These are phyloP conservation scores for Eucera pruinosa DNA, from an alignment of 2,888 invertebrate species.

Conservation along the genomic window DNA sequence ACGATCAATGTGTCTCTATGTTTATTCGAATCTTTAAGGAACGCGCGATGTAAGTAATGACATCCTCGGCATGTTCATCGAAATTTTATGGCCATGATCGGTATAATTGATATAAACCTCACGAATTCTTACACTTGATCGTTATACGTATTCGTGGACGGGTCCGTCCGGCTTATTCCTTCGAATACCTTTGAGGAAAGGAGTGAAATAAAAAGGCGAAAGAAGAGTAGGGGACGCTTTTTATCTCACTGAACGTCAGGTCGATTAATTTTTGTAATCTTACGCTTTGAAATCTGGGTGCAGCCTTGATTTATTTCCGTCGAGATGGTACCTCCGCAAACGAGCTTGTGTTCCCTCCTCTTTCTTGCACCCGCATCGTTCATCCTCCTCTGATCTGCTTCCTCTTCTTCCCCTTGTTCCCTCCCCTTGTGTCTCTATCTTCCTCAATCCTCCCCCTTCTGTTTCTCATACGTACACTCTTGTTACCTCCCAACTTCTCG, in stretches of 20 bases:
- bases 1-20: conserved; percentile 49
- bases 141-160: conserved; percentile 39
- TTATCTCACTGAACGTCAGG: conserved; percentile 69
- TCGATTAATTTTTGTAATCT: conserved; percentile 75
- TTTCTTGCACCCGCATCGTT: conserved; percentile 1
- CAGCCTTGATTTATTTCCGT: conserved; percentile 75
- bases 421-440: conserved; percentile 2
- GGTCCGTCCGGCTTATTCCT: conserved; percentile 12
- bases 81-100: conserved; percentile 70
- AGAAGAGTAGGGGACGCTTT: conserved; percentile 48
- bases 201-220: not conserved
- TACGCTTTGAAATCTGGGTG: conserved; percentile 73
- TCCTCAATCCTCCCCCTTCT: conserved; percentile 10
- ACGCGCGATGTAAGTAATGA: conserved; percentile 63
- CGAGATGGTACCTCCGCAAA: conserved; percentile 72
- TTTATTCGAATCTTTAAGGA: conserved; percentile 53
- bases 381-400: not conserved
- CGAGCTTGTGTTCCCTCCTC: conserved; percentile 49
- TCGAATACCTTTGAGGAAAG: conserved; percentile 25
- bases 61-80: conserved; percentile 59
- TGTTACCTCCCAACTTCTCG: conserved; percentile 31
- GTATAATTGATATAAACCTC: conserved; percentile 70
- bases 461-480: conserved; percentile 33
- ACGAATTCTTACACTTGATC: conserved; percentile 33
- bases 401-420: not conserved